A percentile compares a stretch with the other conserved stretches of the same genome.
Evolutionary conservation across 2,113 vertebrate species (phyloP).

Genomic region (Clarias magur): DNA sequence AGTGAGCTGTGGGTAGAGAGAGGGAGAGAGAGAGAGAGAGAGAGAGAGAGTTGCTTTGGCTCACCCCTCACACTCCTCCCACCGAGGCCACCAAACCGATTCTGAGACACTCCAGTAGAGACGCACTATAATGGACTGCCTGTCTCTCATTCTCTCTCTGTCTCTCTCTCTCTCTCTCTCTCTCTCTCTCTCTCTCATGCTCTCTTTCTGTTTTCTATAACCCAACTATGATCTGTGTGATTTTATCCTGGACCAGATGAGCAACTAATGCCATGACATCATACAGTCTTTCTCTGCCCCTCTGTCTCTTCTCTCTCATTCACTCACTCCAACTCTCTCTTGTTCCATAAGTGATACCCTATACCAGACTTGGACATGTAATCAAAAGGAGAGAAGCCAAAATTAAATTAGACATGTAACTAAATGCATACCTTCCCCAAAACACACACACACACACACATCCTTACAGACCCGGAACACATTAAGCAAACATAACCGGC

Average conservation of each 20-base stretch:
- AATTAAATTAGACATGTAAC: slow-evolving; percentile 18
- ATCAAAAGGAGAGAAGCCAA: slow-evolving; percentile 9
- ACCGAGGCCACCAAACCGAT: slow-evolving; percentile 11
- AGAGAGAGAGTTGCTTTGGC: slow-evolving; percentile 31
- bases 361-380: slow-evolving; percentile 16
- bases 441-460: neutral
- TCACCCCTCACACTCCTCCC: slow-evolving; percentile 40
- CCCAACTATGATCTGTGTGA: slow-evolving; percentile 20
- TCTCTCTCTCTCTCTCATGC: neutral
- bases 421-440: neutral
- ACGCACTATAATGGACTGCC: slow-evolving; percentile 20
- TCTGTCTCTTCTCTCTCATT: slow-evolving; percentile 12
- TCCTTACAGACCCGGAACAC: neutral
- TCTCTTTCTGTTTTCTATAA: slow-evolving; percentile 19
- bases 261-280: slow-evolving; percentile 47
- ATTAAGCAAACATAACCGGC: neutral
- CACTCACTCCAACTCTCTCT: neutral
- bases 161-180: slow-evolving; percentile 3
- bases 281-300: slow-evolving; percentile 28
- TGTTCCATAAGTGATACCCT: neutral
- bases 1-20: neutral
- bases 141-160: slow-evolving; percentile 15
- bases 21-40: slow-evolving; percentile 8
- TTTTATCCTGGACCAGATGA: slow-evolving; percentile 47
- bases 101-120: slow-evolving; percentile 37